Evolutionary conservation across 2,797 vertebrate genomes (phyloP).

Genomic region (Hypotaenidia philippensis): DNA sequence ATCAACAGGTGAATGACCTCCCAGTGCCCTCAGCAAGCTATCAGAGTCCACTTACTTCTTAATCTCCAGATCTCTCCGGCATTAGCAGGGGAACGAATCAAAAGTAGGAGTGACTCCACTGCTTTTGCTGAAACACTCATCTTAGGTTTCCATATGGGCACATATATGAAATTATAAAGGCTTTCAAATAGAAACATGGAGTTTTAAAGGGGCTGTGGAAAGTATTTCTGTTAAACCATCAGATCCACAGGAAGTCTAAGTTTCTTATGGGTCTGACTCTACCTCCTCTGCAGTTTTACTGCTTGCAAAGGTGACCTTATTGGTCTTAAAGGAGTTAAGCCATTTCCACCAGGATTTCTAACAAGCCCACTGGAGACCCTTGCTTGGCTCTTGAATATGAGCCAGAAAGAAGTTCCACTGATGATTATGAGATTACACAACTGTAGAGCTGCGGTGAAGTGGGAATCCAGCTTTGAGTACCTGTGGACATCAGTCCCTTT

Average conservation of each 20-base stretch:
- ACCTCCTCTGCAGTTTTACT: not conserved
- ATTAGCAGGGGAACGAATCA: not conserved
- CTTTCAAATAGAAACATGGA: constrained; percentile 16
- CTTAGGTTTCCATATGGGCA: not conserved
- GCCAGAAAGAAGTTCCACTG: not conserved
- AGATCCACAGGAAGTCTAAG: not conserved
- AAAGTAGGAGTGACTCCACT: not conserved
- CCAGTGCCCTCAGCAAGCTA: not conserved
- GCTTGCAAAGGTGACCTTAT: not conserved
- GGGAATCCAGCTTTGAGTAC: not conserved
- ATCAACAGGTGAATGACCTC: constrained; percentile 39
- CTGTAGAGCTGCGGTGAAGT: not conserved
- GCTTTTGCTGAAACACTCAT: not conserved
- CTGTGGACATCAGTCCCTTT: not conserved
- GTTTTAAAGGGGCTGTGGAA: constrained; percentile 30
- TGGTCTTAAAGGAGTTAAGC: not conserved
- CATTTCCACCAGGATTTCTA: not conserved
- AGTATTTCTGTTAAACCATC: not conserved
- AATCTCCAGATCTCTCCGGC: constrained; percentile 3
- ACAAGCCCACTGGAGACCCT: not conserved
- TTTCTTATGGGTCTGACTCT: not conserved
- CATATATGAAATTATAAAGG: constrained; percentile 19
- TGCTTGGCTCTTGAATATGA: not conserved
- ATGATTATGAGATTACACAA: not conserved
- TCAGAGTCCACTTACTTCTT: not conserved